Evolutionary conservation across 2,888 invertebrate genomes (phyloP).

Genomic region (Aelia acuminata): DNA sequence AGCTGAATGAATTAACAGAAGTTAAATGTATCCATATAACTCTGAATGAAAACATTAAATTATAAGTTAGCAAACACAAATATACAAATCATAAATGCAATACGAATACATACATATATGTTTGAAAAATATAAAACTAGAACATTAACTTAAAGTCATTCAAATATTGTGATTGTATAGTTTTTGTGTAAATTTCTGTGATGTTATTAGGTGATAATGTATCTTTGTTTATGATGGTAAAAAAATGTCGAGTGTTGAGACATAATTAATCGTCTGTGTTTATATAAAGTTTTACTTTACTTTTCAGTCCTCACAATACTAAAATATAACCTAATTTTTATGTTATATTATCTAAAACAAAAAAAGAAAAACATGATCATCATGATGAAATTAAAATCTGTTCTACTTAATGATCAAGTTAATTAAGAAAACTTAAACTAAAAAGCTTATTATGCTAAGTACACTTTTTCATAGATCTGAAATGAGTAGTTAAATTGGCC

Average conservation of each 20-base stretch:
- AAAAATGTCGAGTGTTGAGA: not conserved
- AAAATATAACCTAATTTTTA: not conserved
- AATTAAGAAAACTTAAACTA: not conserved
- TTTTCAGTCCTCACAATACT: not conserved
- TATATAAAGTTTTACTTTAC: not conserved
- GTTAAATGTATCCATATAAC: not conserved
- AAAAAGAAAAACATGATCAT: not conserved
- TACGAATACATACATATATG: not conserved
- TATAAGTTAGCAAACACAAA: conserved; percentile 15
- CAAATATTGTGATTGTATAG: not conserved
- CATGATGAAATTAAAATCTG: not conserved
- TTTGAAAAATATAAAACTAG: not conserved
- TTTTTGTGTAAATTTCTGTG: not conserved
- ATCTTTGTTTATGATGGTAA: not conserved
- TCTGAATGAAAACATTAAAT: not conserved
- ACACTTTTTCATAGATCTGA: not conserved
- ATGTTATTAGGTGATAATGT: not conserved
- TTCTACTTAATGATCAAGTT: not conserved
- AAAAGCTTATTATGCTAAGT: conserved; percentile 19
- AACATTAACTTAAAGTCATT: not conserved
- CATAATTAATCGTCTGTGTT: not conserved
- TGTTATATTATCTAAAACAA: not conserved
- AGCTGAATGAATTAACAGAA: not conserved
- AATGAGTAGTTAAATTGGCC: not conserved
- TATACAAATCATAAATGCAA: conserved; percentile 48